Evolutionary conservation across 2,113 vertebrate genomes (phyloP).

Genomic region (Otocyon megalotis): DNA sequence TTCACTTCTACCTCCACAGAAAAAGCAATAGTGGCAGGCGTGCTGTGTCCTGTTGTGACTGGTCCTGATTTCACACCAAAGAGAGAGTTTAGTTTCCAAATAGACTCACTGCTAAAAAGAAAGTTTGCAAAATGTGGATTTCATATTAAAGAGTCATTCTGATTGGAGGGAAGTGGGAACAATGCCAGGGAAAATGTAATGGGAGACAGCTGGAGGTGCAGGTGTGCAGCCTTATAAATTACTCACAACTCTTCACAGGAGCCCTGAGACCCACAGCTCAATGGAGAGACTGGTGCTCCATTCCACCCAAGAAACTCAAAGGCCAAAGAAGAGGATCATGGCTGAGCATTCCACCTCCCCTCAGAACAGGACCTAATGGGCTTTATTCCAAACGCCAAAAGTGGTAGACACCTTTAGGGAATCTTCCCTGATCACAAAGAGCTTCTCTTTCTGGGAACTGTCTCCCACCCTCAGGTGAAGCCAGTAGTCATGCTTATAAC

Average conservation of each 20-base stretch:
- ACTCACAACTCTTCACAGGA: neutral
- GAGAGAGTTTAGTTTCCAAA: constrained; percentile 32
- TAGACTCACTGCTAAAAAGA: constrained; percentile 24
- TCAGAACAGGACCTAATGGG: neutral
- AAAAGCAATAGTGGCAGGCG: neutral
- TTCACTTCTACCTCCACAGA: neutral
- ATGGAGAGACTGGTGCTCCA: neutral
- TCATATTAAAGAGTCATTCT: constrained; percentile 48
- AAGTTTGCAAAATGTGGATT: constrained; percentile 52
- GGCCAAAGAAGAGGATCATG: neutral
- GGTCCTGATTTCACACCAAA: neutral
- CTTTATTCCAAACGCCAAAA: neutral
- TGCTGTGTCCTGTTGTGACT: neutral
- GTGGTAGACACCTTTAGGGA: neutral
- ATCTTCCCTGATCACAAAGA: neutral
- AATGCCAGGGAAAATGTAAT: neutral
- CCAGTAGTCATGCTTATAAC: neutral
- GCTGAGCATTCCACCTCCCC: neutral
- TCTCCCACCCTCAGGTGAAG: neutral
- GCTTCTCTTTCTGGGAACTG: neutral
- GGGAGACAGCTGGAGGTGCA: constrained; percentile 56
- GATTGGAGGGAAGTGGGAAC: neutral
- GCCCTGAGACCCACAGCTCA: neutral
- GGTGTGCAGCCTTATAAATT: constrained; percentile 20
- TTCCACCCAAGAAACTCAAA: neutral